Conservation (phyloP, 2,888 invertebrate genomes). For the Agrenia bidenticulata region DNA sequence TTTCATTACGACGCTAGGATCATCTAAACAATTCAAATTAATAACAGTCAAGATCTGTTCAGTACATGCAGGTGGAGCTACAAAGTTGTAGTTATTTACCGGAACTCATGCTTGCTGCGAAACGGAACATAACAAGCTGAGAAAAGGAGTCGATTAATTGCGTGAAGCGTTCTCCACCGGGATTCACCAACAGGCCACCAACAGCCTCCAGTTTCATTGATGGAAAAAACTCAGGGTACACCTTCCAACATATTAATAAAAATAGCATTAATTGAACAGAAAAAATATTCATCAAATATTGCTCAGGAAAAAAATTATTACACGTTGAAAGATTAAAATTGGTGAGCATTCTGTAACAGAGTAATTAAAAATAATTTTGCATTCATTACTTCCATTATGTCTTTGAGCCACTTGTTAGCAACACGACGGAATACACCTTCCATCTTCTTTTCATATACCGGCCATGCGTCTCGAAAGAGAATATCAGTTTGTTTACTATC, state of each 20-base stretch:
- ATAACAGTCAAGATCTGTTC: no score
- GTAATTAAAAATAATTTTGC: no score
- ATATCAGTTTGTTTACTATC: constrained; percentile 30
- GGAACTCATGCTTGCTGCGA: no score
- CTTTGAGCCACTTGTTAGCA: constrained; percentile 33
- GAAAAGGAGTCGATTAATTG: constrained; percentile 24
- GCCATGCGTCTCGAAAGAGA: constrained; percentile 38
- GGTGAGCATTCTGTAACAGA: no score
- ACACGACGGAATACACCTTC: constrained; percentile 36
- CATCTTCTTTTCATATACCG: constrained; percentile 39
- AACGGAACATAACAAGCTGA: constrained; percentile 20
- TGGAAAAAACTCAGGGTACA: constrained; percentile 25
- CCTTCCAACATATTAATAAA: no score
- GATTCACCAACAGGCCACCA: constrained; percentile 35
- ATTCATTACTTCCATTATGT: constrained; percentile 36
- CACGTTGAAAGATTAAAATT: no score
- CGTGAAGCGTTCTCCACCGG: constrained; percentile 38
- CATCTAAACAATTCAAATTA: no score
- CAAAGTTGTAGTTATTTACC: no score
- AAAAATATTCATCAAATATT: no score
- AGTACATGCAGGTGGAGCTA: no score
- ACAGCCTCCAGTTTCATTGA: constrained; percentile 25
- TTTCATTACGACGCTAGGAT: not conserved
- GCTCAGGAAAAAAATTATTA: no score
- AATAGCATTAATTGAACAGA: no score